Base-by-base conservation (phyloP, 1,140 invertebrate species). In the Adelges cooleyi region DNA sequence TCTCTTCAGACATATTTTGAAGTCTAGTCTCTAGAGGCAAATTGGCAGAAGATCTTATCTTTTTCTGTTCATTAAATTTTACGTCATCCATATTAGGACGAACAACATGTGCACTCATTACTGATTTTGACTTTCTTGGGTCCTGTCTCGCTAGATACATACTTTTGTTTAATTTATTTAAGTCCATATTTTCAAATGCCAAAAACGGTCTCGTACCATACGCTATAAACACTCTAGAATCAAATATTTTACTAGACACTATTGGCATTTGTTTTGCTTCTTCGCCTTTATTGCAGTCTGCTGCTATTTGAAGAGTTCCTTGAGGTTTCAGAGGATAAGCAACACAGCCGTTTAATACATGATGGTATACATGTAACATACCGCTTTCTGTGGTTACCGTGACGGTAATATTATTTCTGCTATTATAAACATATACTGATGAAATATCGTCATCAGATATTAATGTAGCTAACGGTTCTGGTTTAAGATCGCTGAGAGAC, bases 1-100 rank as follows among this genome's bases (percentile, higher is more conserved):
- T 62, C 46, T 62, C 42, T 62, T 62, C 56, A 22, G 56, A 62
- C 56, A 62, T 62, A 62, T 62, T 62, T 62, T 62, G 56, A 22
- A 62, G 56, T 62, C 56, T 62, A 15, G 56, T 62, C 46, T 62
- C 56, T 20, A 62, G 40, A 9, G 56, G 56, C 46, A 62, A 15
- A 62, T 62, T 62, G n/a, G n/a, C n/a, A 20, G 56, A 62, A 15
- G 42, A 27, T 62, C 56, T 62, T 20, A 11, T 62, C 20, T 62
- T 62, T 46, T 62, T 62, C 6, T 46, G 2, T 48, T 62, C 56
- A 27, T 46, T 15, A 48, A 40, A 62, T 46, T 62, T 62, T 11
- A 42, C 44, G 1, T 62, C 56, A 20, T 9, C 22, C 29, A 62
- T 44, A 33, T 33, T 62, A 27, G 56, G 56, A 29, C 46, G 25